Base-by-base conservation (phyloP, 2,113 vertebrate genomes). In the Aptenodytes forsteri region DNA sequence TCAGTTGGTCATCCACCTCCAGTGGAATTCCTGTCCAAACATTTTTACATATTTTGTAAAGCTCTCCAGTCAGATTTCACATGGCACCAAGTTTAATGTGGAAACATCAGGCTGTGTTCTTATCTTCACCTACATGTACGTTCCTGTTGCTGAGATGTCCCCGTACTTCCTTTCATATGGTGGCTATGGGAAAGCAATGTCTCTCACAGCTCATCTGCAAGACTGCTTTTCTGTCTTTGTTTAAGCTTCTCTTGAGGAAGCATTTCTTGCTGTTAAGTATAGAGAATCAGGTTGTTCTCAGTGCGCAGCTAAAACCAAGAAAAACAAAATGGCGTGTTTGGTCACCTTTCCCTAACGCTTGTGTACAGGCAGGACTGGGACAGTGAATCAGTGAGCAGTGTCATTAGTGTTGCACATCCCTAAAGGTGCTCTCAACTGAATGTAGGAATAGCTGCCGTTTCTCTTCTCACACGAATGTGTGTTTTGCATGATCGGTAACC, bases 111-210 rank as follows among this genome's bases (percentile, higher is more conserved):
- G 18, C 30, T 26, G 0, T 70, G 15, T 82, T 58, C 29, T 36
- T 75, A 18, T 11, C 76, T 10, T 73, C 26, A 9, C 5, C 11
- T n/a, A 7, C 1, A 0, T 10, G 5, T 64, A 10, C 18, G 19
- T 49, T 83, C 7, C 20, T 92, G 12, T 61, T 88, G 56, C 52
- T 47, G 44, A 46, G 16, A 7, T 42, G 34, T 36, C 22, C 16
- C 13, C 0, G 0, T 80, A 11, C 21, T 83, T 69, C 11, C 9
- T 20, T 77, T 70, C 3, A 1, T 27, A 9, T 1, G 1, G 8
- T 40, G 16, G 7, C 49, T 44, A 1, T 34, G 30, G 29, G 16
- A 16, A 23, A 67, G 20, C 61, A 49, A 1, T 2, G 18, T 49
- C 10, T 72, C 11, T 46, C 26, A 14, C 27, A 55, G 55, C 38